Base-by-base conservation (phyloP, 2,797 vertebrate species). In the Enteromius paludinosus region DNA sequence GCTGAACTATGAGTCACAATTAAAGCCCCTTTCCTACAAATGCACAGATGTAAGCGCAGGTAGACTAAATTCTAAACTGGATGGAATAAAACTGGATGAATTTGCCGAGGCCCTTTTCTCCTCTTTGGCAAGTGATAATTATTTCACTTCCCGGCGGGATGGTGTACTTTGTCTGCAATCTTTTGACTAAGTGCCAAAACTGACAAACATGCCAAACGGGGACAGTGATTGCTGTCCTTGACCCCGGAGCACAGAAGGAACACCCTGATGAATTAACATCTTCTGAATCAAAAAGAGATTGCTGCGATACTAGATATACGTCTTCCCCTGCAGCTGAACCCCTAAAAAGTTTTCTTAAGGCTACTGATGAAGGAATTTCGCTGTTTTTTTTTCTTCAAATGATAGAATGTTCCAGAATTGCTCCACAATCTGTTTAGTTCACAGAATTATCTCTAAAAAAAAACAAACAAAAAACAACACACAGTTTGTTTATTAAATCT, bases 101-200 rank as follows among this genome's bases (percentile, higher is more conserved):
- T 73, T 33, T 79, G 30, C 11, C 5, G 14, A 35, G 30, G 25
- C 68, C 43, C 85, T 79, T 87, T 85, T 62, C 38, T 83, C 71
- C 69, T 83, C 59, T 83, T 86, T 90, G 88, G 87, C 87, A 81
- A 56, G 15, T 68, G 64, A 23, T 73, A 23, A 33, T 61, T 17
- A 45, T 61, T 77, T 43, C 66, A 76, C 49, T 78, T 83, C 83
- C 76, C 11, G 1, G 43, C 33, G 68, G 87, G 77, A 82, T 78
- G 79, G 74, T 73, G 77, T 80, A 83, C 78, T 87, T 81, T 83
- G 86, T 84, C 80, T 85, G 83, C 81, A 87, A 84, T 84, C 65
- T 25, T 25, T 83, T 83, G 82, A 83, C 30, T 62, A 33, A 74
- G 47, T 86, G 86, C 87, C 90, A 89, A 87, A 73, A 87, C 49